Conservation (phyloP, 2,113 vertebrate genomes). For the Psilopsiagon aurifrons region DNA sequence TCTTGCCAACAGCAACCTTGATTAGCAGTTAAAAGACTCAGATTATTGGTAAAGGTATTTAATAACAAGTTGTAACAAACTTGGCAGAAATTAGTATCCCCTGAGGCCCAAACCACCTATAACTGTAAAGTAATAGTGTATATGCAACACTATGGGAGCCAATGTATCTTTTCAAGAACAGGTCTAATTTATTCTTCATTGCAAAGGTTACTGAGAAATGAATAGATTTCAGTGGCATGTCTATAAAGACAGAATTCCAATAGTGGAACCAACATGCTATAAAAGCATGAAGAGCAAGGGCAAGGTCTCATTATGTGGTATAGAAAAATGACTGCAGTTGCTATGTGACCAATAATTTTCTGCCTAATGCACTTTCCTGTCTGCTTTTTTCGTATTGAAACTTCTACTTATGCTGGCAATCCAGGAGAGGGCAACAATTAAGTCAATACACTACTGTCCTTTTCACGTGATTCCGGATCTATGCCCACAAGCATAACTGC, state of each 20-base stretch:
- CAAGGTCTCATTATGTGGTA: background rate
- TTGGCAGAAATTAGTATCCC: background rate
- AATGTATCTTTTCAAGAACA: background rate
- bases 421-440: background rate
- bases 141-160: background rate
- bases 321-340: background rate
- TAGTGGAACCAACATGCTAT: background rate
- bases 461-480: background rate
- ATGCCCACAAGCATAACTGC: background rate
- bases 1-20: background rate
- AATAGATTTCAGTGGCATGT: background rate
- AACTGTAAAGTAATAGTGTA: background rate
- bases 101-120: background rate
- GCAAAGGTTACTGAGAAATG: background rate
- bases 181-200: background rate
- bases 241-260: background rate
- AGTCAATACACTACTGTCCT: background rate
- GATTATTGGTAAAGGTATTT: background rate
- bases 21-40: background rate
- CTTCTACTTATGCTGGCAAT: background rate
- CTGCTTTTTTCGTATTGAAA: background rate
- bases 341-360: background rate
- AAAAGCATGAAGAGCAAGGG: background rate
- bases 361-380: background rate
- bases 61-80: background rate